Base-by-base conservation (phyloP, 1,140 invertebrate species). In the Venturia canescens region DNA sequence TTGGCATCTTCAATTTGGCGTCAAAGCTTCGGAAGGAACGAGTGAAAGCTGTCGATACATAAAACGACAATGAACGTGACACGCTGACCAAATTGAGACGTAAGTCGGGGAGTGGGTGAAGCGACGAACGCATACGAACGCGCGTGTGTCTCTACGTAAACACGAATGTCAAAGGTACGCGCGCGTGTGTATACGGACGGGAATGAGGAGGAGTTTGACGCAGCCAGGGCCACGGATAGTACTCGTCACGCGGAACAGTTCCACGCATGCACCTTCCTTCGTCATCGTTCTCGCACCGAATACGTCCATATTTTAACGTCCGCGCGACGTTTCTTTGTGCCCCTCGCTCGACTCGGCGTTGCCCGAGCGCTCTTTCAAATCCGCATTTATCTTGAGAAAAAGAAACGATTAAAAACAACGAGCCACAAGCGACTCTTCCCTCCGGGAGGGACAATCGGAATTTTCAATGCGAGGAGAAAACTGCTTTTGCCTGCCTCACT, bases 31-130 rank as follows among this genome's bases (percentile, higher is more conserved):
- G 44, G 21, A 57, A 34, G 26, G 3, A 31, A 23, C 57, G 72
- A 84, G 87, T 86, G 87, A 88, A 88, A 88, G 87, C 86, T 69
- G 74, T 31, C 75, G 72, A 76, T 80, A 72, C 79, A 29, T 76
- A 13, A 48, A 26, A 74, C 78, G 82, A 26, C 83, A 80, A 81
- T 77, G 84, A 87, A 88, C 88, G 86, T 87, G 88, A 87, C 87
- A 87, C 86, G 87, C 71, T 88, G 87, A 85, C 85, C 87, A 88
- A 88, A 88, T 88, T 87, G 83, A 83, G 71, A 50, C 50, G 70
- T 69, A 53, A 81, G 29, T 50, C 74, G 57, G 57, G 60, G 74
- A 76, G 74, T 63, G 53, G 74, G 57, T 57, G 31, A 60, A 50
- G 16, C 50, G 18, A 63, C 27, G 6, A 66, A 66, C 63, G 23